phyloP scores from a whole-genome alignment of 2,113 vertebrate genomes.

The Nettapus auritus region DNA sequence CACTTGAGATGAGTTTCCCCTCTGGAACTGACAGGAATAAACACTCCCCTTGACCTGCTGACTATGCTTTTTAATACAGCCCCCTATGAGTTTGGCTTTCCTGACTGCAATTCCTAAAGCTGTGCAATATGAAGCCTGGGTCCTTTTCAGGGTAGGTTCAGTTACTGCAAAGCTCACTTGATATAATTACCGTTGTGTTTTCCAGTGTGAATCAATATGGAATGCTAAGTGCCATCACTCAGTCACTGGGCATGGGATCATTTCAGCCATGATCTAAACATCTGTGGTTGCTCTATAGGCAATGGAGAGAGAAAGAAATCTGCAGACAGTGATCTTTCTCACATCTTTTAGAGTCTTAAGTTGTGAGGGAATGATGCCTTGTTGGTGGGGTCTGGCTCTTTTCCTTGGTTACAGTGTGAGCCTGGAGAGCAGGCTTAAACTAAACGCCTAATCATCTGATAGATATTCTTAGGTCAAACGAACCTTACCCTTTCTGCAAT shows the following conservation, averaged over 20 bases:
- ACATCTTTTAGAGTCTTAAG: conserved; percentile 42
- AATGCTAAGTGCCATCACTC: not conserved
- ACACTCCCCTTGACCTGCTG: not conserved
- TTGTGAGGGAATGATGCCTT: conserved; percentile 33
- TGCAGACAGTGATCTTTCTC: conserved; percentile 20
- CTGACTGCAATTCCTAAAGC: not conserved
- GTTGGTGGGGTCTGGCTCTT: conserved; percentile 21
- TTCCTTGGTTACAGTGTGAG: not conserved
- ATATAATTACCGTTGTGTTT: not conserved
- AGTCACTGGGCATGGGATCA: not conserved
- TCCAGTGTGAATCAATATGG: not conserved
- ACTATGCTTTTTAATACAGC: not conserved
- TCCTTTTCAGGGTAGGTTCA: not conserved
- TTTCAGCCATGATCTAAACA: conserved; percentile 1
- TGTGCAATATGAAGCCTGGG: not conserved
- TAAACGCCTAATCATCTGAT: not conserved
- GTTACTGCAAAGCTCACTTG: not conserved
- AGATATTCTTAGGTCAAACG: not conserved
- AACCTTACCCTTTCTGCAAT: not conserved
- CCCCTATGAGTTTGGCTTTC: not conserved
- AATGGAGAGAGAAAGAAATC: not conserved
- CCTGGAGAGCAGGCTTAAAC: conserved; percentile 25
- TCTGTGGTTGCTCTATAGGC: not conserved
- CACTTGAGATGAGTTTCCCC: not conserved
- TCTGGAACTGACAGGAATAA: not conserved